Evolutionary conservation across 2,797 vertebrate species (phyloP).

Genomic region (Phaenicophaeus curvirostris): DNA sequence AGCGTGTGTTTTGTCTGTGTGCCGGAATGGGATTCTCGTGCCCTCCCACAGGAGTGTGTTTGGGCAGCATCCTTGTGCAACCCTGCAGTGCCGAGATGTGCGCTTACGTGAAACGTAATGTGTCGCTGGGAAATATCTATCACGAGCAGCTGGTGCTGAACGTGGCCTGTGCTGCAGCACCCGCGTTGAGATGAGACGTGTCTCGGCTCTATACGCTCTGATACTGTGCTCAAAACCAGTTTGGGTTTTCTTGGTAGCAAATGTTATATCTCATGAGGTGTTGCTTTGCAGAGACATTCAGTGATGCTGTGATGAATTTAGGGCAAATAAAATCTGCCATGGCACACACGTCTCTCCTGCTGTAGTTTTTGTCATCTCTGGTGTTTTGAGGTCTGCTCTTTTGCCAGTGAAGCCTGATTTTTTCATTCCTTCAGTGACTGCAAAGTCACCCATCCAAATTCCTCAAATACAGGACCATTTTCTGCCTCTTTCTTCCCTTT

Average conservation of each 20-base stretch:
- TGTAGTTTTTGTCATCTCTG: background rate
- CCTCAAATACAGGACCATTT: background rate
- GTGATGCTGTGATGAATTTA: background rate
- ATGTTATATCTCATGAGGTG: rapidly evolving
- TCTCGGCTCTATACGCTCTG: rapidly evolving
- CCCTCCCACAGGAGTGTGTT: rapidly evolving
- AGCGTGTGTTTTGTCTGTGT: no score
- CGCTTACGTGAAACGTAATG: rapidly evolving
- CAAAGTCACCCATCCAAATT: background rate
- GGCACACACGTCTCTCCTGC: background rate
- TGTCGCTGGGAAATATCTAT: background rate
- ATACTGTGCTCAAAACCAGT: rapidly evolving
- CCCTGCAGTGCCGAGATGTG: background rate
- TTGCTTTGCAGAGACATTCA: background rate
- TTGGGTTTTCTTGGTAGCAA: background rate
- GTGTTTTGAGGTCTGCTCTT: background rate
- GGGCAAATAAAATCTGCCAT: rapidly evolving
- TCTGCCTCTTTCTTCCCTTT: background rate
- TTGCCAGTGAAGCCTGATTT: background rate
- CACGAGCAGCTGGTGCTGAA: background rate
- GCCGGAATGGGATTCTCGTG: background rate
- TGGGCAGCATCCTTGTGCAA: background rate
- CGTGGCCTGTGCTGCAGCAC: background rate
- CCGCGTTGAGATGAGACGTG: background rate
- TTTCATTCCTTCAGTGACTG: background rate